Conservation (phyloP, 1,140 invertebrate genomes). For the Carcinoscorpius rotundicauda region DNA sequence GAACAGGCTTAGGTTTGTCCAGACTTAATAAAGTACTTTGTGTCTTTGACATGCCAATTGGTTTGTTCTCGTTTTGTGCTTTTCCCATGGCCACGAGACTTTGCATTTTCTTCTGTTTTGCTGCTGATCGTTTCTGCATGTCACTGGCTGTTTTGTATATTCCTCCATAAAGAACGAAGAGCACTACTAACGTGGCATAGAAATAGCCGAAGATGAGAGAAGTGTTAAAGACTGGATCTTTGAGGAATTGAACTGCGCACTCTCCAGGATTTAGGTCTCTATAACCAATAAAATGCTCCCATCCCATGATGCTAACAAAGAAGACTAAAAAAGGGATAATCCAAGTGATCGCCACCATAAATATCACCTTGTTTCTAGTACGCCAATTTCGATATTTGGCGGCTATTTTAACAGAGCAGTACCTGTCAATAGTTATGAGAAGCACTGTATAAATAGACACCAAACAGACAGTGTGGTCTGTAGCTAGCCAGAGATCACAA, state of each 20-base stretch:
- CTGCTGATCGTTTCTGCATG: slow-evolving; percentile 95
- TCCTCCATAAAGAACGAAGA: slow-evolving; percentile 88
- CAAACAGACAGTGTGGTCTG: slow-evolving; percentile 97
- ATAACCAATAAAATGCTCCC: slow-evolving; percentile 93
- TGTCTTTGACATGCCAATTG: slow-evolving; percentile 8
- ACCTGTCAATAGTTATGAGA: slow-evolving; percentile 95
- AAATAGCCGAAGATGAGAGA: slow-evolving; percentile 95
- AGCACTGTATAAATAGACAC: slow-evolving; percentile 98
- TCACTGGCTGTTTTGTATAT: slow-evolving; percentile 97
- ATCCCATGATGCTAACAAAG: slow-evolving; percentile 96
- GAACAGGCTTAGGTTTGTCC: neutral
- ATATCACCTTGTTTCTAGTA: slow-evolving; percentile 78
- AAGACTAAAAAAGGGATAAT: slow-evolving; percentile 91
- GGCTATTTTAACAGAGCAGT: slow-evolving; percentile 97
- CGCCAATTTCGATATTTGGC: slow-evolving; percentile 94
- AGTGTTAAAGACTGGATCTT: slow-evolving; percentile 94
- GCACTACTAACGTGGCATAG: slow-evolving; percentile 86
- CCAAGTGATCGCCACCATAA: slow-evolving; percentile 76
- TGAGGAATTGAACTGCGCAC: slow-evolving; percentile 95
- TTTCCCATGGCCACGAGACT: slow-evolving; percentile 76
- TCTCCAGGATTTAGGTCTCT: slow-evolving; percentile 71
- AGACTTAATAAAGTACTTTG: slow-evolving; percentile 11
- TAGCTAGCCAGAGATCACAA: slow-evolving; percentile 95
- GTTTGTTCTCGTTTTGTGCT: slow-evolving; percentile 44
- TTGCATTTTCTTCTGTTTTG: slow-evolving; percentile 85